Percentiles rank a stretch among this genome's conserved stretches.
Conservation (phyloP, 2,888 invertebrate species). For the Calliphora vomitoria region DNA sequence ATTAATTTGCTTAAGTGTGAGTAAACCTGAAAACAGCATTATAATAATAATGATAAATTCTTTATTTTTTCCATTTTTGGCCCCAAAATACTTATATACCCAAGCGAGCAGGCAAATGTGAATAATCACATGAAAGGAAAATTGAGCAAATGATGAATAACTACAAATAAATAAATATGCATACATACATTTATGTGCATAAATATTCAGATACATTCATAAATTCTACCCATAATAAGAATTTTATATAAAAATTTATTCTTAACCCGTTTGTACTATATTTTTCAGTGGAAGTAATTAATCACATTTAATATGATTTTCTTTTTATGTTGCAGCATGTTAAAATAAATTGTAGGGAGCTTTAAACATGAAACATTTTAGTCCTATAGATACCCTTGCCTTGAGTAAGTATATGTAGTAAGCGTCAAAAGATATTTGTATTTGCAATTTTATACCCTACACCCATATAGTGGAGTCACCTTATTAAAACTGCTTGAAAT, state of each 20-base stretch:
- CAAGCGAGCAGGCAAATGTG: background rate
- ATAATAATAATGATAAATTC: conserved; percentile 67
- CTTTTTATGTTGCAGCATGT: background rate
- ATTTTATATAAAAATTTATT: conserved; percentile 32
- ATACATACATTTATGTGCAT: conserved; percentile 6
- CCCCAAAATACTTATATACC: conserved; percentile 30
- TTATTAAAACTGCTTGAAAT: no score
- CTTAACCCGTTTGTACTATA: conserved; percentile 15
- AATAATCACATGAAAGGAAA: conserved; percentile 28
- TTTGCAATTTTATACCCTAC: no score
- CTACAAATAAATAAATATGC: conserved; percentile 37
- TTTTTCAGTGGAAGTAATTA: background rate
- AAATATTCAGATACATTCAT: background rate
- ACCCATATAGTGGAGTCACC: no score
- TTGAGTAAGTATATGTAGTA: no score
- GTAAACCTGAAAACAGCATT: conserved; percentile 63
- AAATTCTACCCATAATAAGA: conserved; percentile 7
- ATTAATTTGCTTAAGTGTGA: conserved; percentile 73
- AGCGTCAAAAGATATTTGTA: no score
- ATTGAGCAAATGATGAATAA: conserved; percentile 48
- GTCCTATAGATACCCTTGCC: no score
- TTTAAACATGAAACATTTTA: no score
- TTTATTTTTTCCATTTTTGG: background rate
- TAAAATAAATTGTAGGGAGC: no score
- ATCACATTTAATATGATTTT: background rate